phyloP scores from a whole-genome alignment of 2,888 invertebrate species.

The Pyrochroa serraticornis region DNA sequence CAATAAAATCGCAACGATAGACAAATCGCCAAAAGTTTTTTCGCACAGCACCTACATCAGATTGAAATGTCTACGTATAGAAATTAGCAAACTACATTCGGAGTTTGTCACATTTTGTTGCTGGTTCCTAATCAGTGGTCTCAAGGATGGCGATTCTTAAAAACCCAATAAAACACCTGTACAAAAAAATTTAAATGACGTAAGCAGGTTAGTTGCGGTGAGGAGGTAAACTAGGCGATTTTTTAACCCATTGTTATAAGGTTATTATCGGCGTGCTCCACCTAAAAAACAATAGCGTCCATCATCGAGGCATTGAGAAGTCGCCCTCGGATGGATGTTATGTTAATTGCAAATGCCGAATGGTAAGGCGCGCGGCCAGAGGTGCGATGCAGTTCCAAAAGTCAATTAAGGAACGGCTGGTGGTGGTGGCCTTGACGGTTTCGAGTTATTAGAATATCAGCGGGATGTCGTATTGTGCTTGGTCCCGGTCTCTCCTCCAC shows the following conservation, averaged over 20 bases:
- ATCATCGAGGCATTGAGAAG: constrained; percentile 16
- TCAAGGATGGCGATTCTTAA: no score
- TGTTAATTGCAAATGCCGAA: constrained; percentile 39
- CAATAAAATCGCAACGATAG: constrained; percentile 16
- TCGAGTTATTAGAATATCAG: constrained; percentile 47
- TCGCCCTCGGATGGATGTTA: constrained; percentile 29
- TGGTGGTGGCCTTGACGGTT: constrained; percentile 40
- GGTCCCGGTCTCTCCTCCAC: constrained; percentile 27
- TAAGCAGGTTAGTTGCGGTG: background rate
- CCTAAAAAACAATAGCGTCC: constrained; percentile 25
- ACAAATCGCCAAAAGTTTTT: constrained; percentile 15
- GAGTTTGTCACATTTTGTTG: no score
- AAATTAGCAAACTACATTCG: no score
- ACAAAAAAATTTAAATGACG: background rate
- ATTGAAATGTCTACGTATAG: no score
- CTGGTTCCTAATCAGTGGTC: no score
- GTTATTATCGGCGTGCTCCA: constrained; percentile 2
- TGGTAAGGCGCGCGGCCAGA: constrained; percentile 30
- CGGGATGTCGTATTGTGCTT: constrained; percentile 43
- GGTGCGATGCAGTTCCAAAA: constrained; percentile 43
- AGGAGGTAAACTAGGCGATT: no score
- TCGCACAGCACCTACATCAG: no score
- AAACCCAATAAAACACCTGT: no score
- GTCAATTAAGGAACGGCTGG: constrained; percentile 43
- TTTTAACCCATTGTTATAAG: background rate